Percentiles rank a stretch among this genome's conserved stretches.
These are phyloP conservation scores for Philypnodon macrostomus DNA, from an alignment of 2,797 vertebrate species.

Conservation along the genomic window DNA sequence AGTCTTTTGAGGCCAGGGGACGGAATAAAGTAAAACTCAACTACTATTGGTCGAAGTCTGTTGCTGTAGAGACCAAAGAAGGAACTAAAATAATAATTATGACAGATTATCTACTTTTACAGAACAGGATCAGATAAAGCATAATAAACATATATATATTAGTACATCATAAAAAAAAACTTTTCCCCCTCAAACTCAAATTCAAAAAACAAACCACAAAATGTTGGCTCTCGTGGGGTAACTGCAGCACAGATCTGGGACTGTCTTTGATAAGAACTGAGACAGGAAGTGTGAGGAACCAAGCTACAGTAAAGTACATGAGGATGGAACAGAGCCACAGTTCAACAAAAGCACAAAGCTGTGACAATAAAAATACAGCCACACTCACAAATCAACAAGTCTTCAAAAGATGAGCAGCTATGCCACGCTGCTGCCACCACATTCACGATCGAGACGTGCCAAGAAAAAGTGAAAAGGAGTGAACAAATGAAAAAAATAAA, in stretches of 20 bases:
- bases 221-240: constrained; percentile 11
- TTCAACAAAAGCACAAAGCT: constrained; percentile 62
- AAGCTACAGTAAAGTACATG: constrained; percentile 50
- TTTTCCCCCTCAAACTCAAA: not conserved
- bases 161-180: too few relatives aligned
- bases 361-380: constrained; percentile 66
- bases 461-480: constrained; percentile 75
- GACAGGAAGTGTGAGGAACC: constrained; percentile 30
- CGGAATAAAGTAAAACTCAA: too few relatives aligned
- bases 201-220: constrained; percentile 10
- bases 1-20: too few relatives aligned
- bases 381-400: constrained; percentile 70
- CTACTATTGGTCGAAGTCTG: too few relatives aligned
- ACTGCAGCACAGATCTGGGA: constrained; percentile 16
- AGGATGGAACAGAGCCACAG: constrained; percentile 49
- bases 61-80: too few relatives aligned
- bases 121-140: too few relatives aligned
- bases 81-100: too few relatives aligned
- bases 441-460: constrained; percentile 68
- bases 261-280: constrained; percentile 12
- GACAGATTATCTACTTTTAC: too few relatives aligned
- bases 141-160: too few relatives aligned
- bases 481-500: constrained; percentile 70
- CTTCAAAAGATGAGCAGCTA: constrained; percentile 73
- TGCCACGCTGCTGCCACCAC: constrained; percentile 67